Evolutionary conservation across 2,797 vertebrate species (phyloP).

Genomic region (Salarias fasciatus): DNA sequence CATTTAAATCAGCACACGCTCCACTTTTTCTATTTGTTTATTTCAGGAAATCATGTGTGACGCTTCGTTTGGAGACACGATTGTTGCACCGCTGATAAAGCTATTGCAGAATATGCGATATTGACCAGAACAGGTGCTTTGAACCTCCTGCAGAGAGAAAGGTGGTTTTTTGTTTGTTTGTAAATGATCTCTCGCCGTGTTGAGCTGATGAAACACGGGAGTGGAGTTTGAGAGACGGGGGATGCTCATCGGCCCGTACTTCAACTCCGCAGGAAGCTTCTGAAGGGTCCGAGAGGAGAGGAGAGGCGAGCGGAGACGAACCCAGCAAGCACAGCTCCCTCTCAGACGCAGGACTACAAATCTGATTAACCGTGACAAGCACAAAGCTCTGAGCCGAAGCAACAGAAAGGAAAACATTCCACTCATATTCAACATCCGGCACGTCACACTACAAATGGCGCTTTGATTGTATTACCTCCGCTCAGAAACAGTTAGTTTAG

Average conservation of each 20-base stretch:
- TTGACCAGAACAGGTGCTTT: constrained; percentile 18
- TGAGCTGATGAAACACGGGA: no score
- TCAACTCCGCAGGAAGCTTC: constrained; percentile 1
- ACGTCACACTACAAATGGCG: background rate
- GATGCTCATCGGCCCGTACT: constrained; percentile 28
- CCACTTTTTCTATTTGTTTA: constrained; percentile 28
- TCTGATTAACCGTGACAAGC: constrained; percentile 39
- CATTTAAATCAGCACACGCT: constrained; percentile 26
- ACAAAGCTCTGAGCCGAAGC: constrained; percentile 55
- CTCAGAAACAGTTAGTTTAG: no score
- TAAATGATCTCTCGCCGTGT: no score
- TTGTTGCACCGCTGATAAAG: constrained; percentile 39
- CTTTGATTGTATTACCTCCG: constrained; percentile 26
- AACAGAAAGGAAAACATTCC: background rate
- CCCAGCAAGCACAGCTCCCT: constrained; percentile 41
- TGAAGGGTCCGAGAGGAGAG: background rate
- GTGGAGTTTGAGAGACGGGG: constrained; percentile 2
- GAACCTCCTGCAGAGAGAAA: constrained; percentile 16
- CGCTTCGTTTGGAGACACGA: constrained; percentile 24
- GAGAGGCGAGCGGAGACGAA: constrained; percentile 10
- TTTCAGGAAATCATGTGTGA: constrained; percentile 22
- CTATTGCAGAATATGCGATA: constrained; percentile 2
- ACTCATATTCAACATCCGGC: background rate
- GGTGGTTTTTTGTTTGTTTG: no score
- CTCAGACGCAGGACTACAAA: constrained; percentile 9